These are phyloP conservation scores for Galerucella nymphaeae DNA, from an alignment of 2,888 invertebrate genomes.

Conservation along the genomic window DNA sequence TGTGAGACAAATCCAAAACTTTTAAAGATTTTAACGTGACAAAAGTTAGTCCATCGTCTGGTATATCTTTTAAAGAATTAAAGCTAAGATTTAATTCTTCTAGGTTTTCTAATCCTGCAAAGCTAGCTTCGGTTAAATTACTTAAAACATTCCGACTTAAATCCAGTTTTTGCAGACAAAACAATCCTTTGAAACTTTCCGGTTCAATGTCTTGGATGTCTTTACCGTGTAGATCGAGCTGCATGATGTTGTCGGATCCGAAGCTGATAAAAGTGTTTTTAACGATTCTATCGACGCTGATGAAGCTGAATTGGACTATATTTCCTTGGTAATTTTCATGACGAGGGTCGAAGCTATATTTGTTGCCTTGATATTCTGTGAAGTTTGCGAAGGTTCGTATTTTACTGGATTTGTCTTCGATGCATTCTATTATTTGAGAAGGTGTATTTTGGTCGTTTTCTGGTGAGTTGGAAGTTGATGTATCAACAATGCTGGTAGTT, in stretches of 20 bases:
- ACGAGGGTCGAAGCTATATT: slow-evolving; percentile 48
- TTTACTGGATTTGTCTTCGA: slow-evolving; percentile 28
- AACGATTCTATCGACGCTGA: slow-evolving; percentile 42
- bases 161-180: slow-evolving; percentile 52
- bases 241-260: slow-evolving; percentile 51
- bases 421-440: slow-evolving; percentile 13
- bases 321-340: slow-evolving; percentile 49
- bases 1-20: slow-evolving; percentile 55
- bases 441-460: background rate
- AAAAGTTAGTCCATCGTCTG: slow-evolving; percentile 41
- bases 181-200: slow-evolving; percentile 53
- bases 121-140: slow-evolving; percentile 44
- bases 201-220: slow-evolving; percentile 49
- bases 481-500: background rate
- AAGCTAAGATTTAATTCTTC: slow-evolving; percentile 49
- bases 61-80: slow-evolving; percentile 48
- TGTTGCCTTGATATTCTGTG: slow-evolving; percentile 52
- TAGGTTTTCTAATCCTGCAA: slow-evolving; percentile 48
- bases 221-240: slow-evolving; percentile 51
- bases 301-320: slow-evolving; percentile 47
- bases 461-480: background rate
- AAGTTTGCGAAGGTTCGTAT: slow-evolving; percentile 51
- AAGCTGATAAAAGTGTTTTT: slow-evolving; percentile 53
- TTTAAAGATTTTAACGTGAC: slow-evolving; percentile 39
- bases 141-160: slow-evolving; percentile 53